Conservation (phyloP, 1,140 invertebrate species). For the Leptonema lineaticorne region DNA sequence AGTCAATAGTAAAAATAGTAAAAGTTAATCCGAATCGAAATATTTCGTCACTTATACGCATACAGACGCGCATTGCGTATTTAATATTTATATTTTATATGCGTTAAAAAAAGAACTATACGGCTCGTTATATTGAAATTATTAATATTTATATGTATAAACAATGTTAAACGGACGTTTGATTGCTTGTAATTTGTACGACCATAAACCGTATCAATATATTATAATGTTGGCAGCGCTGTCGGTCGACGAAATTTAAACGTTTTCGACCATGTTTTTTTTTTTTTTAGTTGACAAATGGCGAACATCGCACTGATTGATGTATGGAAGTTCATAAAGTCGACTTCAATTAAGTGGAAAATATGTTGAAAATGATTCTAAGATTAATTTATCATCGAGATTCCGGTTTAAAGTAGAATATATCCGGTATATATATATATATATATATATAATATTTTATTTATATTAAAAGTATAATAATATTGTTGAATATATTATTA, state of each 20-base stretch:
- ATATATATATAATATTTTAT: no score
- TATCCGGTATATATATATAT: no score
- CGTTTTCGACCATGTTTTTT: background rate
- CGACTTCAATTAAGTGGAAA: background rate
- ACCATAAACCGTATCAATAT: background rate
- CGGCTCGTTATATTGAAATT: background rate
- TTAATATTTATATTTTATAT: background rate
- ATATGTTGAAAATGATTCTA: background rate
- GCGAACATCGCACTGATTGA: no score
- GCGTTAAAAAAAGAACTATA: background rate
- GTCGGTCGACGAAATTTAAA: background rate
- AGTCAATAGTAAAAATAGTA: no score
- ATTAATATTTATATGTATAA: background rate
- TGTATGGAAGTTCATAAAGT: no score
- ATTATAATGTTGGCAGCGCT: background rate
- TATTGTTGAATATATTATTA: no score
- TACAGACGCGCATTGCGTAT: background rate
- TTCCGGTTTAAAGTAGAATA: no score
- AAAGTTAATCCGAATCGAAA: no score
- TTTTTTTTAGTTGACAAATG: background rate
- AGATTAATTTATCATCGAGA: no score
- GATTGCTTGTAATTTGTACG: constrained; percentile 1
- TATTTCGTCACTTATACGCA: no score
- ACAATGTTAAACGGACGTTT: background rate
- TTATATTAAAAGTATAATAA: no score